Evolutionary conservation across 1,140 invertebrate genomes (phyloP), one percentile per base, ranked within the genome.

Genomic region (Eueides isabella): DNA sequence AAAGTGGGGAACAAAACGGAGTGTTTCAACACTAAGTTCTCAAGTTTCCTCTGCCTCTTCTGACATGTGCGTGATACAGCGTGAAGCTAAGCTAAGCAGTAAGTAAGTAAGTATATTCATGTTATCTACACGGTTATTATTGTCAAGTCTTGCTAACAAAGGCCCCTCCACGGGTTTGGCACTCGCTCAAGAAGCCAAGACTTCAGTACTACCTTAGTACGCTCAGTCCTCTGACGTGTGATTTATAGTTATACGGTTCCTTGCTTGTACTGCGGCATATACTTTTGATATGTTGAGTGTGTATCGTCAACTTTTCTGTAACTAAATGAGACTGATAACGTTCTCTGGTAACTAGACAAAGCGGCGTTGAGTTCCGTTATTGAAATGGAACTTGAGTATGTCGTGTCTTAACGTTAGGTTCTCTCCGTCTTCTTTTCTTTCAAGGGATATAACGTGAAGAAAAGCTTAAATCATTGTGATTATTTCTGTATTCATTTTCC

Each of bases 101-200:
- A n/a, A n/a, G n/a, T n/a, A n/a, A n/a, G n/a, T n/a, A n/a, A n/a
- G n/a, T n/a, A 19, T 19, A n/a, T 48, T 48, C 41, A 2, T 23
- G 41, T 48, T n/a, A 23, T 48, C 16, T 48, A 5, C 41, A 48
- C n/a, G 7, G 7, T 48, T 2, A 38, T 38, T 14, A 16, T 38
- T 38, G 48, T 55, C 5, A 5, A 44, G 48, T 26, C 48, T 55
- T 55, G 48, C n/a, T 55, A 55, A 55, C 48, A 55, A 55, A 55
- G 48, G 5, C 48, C 48, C 3, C 48, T 55, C 48, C 9, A 55
- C 19, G 2, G 48, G 48, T 55, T 55, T 55, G 48, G 48, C 48
- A 55, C 48, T 55, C 19, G n/a, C 48, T 55, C 48, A 55, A 55
- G 48, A 55, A 55, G 48, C 48, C 19, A 38, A 9, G 19, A 55